Percentiles rank a stretch among this genome's conserved stretches.
Conservation (phyloP, 2,797 vertebrate species). For the Arrhamphus sclerolepis region DNA sequence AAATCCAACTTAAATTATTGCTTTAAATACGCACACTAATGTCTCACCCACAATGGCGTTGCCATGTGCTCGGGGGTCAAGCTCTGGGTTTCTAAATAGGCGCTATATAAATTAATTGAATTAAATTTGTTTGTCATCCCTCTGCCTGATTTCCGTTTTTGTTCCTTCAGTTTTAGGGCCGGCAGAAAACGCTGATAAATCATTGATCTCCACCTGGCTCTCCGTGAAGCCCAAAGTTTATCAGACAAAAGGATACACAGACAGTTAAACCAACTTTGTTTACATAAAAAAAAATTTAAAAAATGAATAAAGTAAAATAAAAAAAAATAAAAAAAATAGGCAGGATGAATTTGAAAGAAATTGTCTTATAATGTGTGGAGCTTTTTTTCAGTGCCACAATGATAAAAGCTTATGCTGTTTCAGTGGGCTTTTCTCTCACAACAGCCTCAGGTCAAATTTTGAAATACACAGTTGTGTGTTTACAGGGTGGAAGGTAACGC, state of each 20-base stretch:
- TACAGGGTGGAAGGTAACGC: no score
- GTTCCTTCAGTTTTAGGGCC: neutral
- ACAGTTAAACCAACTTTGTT: neutral
- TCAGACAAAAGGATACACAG: slow-evolving; percentile 7
- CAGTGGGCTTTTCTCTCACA: no score
- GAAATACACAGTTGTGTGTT: no score
- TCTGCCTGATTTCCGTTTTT: slow-evolving; percentile 37
- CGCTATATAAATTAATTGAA: no score
- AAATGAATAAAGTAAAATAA: no score
- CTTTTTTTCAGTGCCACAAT: neutral
- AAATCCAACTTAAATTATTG: slow-evolving; percentile 68
- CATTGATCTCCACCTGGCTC: slow-evolving; percentile 20
- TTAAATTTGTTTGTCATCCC: slow-evolving; percentile 28
- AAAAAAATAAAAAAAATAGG: no score
- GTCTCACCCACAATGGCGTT: slow-evolving; percentile 27
- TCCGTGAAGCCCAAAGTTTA: slow-evolving; percentile 16
- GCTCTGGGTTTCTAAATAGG: no score
- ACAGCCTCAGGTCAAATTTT: no score
- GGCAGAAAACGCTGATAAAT: slow-evolving; percentile 1
- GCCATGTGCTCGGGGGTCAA: no score
- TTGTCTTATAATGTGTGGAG: neutral
- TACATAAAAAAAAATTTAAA: no score
- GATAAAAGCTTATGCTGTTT: neutral
- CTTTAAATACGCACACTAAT: slow-evolving; percentile 32
- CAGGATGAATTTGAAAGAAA: neutral